Percentiles rank a stretch among this genome's conserved stretches.
Evolutionary conservation across 2,797 vertebrate genomes (phyloP).

Genomic region (Heliangelus exortis): DNA sequence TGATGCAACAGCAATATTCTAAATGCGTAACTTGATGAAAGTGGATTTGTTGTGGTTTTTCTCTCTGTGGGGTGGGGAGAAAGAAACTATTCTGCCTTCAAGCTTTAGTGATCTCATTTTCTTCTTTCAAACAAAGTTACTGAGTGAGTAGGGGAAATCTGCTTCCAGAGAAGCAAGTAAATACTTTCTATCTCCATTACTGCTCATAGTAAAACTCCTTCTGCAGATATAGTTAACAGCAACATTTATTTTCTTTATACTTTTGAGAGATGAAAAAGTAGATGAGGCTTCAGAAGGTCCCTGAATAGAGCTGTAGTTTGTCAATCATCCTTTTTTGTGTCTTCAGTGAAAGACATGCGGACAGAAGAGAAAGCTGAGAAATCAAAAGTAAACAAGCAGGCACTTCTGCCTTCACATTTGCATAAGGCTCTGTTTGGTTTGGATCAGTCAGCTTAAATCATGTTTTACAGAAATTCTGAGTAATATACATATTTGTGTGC

Average conservation of each 20-base stretch:
- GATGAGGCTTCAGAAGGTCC: conserved; percentile 3
- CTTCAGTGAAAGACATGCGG: neutral
- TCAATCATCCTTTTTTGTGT: conserved; percentile 1
- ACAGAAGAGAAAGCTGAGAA: neutral
- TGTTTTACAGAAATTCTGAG: conserved; percentile 10
- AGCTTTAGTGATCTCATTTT: neutral
- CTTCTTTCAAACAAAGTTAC: neutral
- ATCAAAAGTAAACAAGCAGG: conserved; percentile 1
- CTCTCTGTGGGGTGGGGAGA: neutral
- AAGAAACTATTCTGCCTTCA: neutral
- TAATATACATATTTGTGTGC: neutral
- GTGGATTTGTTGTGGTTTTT: neutral
- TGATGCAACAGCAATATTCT: neutral
- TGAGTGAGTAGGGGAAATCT: neutral
- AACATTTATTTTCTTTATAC: neutral
- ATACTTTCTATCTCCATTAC: neutral
- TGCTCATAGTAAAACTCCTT: conserved; percentile 7
- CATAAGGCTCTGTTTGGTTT: neutral
- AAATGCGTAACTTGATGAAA: neutral
- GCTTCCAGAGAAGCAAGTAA: neutral
- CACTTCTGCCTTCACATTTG: neutral
- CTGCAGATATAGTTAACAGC: conserved; percentile 1
- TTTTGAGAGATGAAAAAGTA: conserved; percentile 8
- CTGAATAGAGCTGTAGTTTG: conserved; percentile 20
- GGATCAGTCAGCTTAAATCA: conserved; percentile 23